Conservation (phyloP, 2,888 invertebrate genomes). For the Griposia aprilina region DNA sequence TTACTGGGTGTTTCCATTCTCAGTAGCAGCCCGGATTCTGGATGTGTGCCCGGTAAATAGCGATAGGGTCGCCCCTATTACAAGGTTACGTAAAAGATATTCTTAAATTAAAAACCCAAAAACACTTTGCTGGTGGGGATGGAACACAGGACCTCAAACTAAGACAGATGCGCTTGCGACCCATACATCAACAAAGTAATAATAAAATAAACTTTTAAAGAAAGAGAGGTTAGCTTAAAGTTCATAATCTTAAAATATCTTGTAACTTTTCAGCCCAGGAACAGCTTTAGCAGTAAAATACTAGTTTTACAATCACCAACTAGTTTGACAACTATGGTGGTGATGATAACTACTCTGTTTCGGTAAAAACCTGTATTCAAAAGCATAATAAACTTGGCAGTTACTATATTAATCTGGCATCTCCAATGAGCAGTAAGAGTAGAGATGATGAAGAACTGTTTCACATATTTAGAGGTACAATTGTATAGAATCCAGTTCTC, state of each 20-base stretch:
- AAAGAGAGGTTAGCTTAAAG: neutral
- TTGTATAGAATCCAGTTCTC: too few relatives aligned
- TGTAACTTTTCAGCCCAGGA: neutral
- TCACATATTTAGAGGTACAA: too few relatives aligned
- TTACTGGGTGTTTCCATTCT: neutral
- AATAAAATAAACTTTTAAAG: neutral
- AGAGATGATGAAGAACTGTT: neutral
- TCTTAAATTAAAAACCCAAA: too few relatives aligned
- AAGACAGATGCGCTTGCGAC: neutral
- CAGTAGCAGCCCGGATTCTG: neutral
- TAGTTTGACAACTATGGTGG: constrained; percentile 17
- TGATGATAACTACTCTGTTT: neutral
- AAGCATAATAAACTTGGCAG: constrained; percentile 9
- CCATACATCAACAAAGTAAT: too few relatives aligned
- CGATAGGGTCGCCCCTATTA: neutral
- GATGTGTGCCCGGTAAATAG: neutral
- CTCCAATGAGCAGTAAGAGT: too few relatives aligned
- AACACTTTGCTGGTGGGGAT: neutral
- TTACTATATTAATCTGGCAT: too few relatives aligned
- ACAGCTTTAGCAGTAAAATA: constrained; percentile 5
- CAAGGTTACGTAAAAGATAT: neutral
- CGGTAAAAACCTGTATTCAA: constrained; percentile 8
- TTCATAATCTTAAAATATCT: neutral
- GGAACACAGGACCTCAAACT: too few relatives aligned
- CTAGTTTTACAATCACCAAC: constrained; percentile 31